phyloP scores from a whole-genome alignment of 1,140 invertebrate species.

The Bicyclus anynana region DNA sequence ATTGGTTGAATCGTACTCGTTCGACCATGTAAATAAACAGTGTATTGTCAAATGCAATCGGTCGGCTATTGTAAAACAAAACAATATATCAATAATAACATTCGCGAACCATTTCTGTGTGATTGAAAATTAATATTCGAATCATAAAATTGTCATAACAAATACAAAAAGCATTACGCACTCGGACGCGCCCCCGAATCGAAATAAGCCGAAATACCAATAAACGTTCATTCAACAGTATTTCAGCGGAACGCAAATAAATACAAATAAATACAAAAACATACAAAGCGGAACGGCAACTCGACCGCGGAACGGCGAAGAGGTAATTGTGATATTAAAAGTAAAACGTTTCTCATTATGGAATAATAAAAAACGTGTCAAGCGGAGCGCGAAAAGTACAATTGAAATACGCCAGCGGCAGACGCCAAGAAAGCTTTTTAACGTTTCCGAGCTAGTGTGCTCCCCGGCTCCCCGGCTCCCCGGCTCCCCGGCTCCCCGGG shows the following conservation, averaged over 20 bases:
- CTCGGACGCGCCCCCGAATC: neutral
- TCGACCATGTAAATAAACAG: too few relatives aligned
- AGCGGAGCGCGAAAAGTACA: conserved; percentile 24
- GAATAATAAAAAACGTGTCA: conserved; percentile 27
- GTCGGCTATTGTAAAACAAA: neutral
- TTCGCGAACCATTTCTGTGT: neutral
- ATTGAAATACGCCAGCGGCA: conserved; percentile 19
- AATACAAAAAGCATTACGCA: neutral
- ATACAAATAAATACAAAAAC: neutral
- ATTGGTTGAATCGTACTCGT: too few relatives aligned
- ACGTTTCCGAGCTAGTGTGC: conserved; percentile 1
- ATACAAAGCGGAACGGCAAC: neutral
- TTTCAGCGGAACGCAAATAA: neutral
- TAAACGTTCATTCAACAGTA: neutral
- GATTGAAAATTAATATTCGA: neutral
- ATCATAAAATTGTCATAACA: neutral
- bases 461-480: neutral
- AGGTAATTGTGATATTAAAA: conserved; percentile 26
- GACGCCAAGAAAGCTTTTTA: conserved; percentile 8
- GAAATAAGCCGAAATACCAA: conserved; percentile 1
- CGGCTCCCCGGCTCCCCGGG: neutral
- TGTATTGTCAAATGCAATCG: neutral
- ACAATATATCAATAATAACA: neutral
- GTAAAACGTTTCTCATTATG: conserved; percentile 30
- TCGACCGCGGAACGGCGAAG: neutral